phyloP scores from a whole-genome alignment of 2,797 vertebrate genomes.

The Pipistrellus kuhlii region DNA sequence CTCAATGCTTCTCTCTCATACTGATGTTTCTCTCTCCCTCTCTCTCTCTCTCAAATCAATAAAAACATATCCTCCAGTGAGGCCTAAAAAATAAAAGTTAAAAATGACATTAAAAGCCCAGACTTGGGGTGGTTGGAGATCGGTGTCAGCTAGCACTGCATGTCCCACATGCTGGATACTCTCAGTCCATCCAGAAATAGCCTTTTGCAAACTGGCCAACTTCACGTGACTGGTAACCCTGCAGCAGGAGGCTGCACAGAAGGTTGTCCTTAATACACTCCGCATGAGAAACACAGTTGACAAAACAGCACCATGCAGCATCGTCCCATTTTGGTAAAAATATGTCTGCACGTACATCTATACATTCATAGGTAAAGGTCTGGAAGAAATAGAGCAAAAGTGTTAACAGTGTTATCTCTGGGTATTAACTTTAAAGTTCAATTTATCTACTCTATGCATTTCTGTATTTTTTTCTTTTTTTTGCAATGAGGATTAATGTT shows the following conservation, averaged over 20 bases:
- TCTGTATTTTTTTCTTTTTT: slow-evolving; percentile 4
- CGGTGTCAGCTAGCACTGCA: not conserved
- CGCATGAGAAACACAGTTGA: not conserved
- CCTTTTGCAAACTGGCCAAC: not conserved
- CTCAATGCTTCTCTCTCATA: no score
- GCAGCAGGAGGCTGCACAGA: not conserved
- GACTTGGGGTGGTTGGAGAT: not conserved
- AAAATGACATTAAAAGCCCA: no score
- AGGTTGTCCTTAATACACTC: not conserved
- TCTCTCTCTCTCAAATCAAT: no score
- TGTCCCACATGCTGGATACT: not conserved
- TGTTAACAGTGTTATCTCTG: not conserved
- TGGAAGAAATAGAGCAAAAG: slow-evolving; percentile 6
- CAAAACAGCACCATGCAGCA: not conserved
- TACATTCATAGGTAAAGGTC: not conserved
- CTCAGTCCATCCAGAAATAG: not conserved
- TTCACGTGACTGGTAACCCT: not conserved
- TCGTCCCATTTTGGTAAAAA: not conserved
- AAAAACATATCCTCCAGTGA: no score
- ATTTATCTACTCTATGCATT: not conserved
- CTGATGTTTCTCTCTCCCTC: no score
- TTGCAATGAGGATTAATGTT: not conserved
- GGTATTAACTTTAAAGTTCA: not conserved
- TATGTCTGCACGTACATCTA: not conserved
- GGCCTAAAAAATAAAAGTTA: no score